Evolutionary conservation across 2,113 vertebrate species (phyloP), one percentile per base, ranked within the genome.

Genomic region (Seriola dumerili): DNA sequence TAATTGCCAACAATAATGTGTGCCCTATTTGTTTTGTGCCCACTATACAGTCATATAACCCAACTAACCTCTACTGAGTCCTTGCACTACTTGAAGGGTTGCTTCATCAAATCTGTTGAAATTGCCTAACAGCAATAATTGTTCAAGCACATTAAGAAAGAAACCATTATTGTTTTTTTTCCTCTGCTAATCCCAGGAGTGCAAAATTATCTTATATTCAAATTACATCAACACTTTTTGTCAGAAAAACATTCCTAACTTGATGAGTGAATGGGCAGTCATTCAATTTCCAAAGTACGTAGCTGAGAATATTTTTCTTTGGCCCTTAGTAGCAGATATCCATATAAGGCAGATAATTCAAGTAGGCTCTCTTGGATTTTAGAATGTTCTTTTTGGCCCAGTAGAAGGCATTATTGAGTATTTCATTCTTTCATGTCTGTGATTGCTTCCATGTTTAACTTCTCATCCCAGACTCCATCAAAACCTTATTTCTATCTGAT

Each of bases 401-500:
- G 23, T 72, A 36, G 29, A 68, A 79, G 36, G 59, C 77, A 78
- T 93, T 83, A 85, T 79, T 88, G 68, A 82, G 55, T 81, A 75
- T 75, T 82, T 89, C 68, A 85, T 88, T 86, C 80, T 82, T 86
- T 91, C 84, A 81, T 88, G 72, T 87, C 83, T 89, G 81, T 88
- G 74, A 73, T 61, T 78, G 78, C 78, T 88, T 90, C 87, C 80
- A 67, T 80, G 70, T 88, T 83, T 81, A 85, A 84, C 78, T 87
- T 73, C 58, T 76, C 63, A 52, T 79, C 80, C 54, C 67, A 90
- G 77, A 89, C 64, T 78, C 71, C 55, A 76, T 92, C 72, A 83
- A 80, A 90, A 58, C 64, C 52, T 71, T 75, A 72, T 85, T 76
- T 46, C 63, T 78, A 57, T 90, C 74, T 80, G 80, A 92, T 91